These are phyloP conservation scores for Carterocephalus palaemon DNA, from an alignment of 2,888 invertebrate genomes.

Conservation along the genomic window DNA sequence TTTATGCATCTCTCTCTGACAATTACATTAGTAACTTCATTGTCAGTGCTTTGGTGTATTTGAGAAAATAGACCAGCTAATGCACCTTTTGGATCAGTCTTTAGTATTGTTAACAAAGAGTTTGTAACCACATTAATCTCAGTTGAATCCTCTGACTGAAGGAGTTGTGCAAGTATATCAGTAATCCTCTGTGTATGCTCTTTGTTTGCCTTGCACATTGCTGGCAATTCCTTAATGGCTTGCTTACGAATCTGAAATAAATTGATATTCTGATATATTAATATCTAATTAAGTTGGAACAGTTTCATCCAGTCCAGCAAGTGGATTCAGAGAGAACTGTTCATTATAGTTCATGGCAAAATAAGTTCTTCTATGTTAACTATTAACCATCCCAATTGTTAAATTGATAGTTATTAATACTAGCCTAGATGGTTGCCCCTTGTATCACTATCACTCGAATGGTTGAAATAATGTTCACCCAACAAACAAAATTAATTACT, in stretches of 20 bases:
- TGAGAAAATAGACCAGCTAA: slow-evolving; percentile 77
- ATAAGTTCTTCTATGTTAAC: no score
- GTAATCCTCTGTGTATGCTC: slow-evolving; percentile 92
- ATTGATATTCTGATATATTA: not conserved
- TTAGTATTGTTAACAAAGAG: slow-evolving; percentile 88
- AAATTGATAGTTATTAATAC: no score
- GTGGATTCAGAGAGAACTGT: no score
- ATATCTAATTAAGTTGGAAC: no score
- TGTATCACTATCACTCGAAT: no score
- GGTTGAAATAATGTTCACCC: no score
- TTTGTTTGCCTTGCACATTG: slow-evolving; percentile 90
- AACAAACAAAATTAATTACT: no score
- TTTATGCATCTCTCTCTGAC: slow-evolving; percentile 92
- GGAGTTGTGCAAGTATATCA: slow-evolving; percentile 93
- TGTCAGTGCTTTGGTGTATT: slow-evolving; percentile 72
- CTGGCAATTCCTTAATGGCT: slow-evolving; percentile 94
- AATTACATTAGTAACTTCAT: slow-evolving; percentile 80
- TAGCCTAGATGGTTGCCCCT: no score
- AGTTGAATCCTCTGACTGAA: slow-evolving; percentile 90
- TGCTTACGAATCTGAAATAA: slow-evolving; percentile 90
- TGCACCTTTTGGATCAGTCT: slow-evolving; percentile 83
- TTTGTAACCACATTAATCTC: slow-evolving; percentile 92
- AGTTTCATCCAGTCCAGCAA: no score
- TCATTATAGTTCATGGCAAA: no score
- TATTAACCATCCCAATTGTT: no score